Evolutionary conservation across 2,888 invertebrate genomes (phyloP), one percentile per base, ranked within the genome.

Genomic region (Branchellion lobata): DNA sequence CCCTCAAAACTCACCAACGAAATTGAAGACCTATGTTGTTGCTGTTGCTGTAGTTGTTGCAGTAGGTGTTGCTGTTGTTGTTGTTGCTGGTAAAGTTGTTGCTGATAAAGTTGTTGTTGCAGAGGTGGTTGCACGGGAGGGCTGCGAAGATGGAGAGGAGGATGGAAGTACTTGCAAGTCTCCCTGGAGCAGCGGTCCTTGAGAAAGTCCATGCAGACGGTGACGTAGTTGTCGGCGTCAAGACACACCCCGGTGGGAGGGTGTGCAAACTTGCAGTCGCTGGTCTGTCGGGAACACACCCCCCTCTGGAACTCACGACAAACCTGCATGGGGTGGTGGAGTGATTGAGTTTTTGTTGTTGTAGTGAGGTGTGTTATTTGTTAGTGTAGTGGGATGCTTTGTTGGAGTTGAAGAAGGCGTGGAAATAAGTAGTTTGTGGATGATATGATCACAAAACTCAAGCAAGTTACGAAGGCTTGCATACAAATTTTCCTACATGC

Each of bases 131-230:
- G 47, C 84, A 86, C 86, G 81, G 87, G 85, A 85, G 91, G 92
- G 73, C 85, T 86, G 85, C 91, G 93, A 91, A 96, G 95, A 94
- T 96, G 96, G 92, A 95, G 93, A 92, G 96, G 96, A 91, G 96
- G 96, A 92, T 96, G 96, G 93, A 95, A 96, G 94, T 96, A 96
- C 92, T 95, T 94, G 94, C 96, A 96, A 92, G 94, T 94, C 92
- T 95, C 95, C 92, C 96, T 94, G 92, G 93, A 92, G 93, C 96
- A 96, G 92, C 87, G 87, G 82, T 87, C 87, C 85, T 87, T 86
- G 82, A 96, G 93, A 92, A 94, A 95, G 92, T 96, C 96, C 95
- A 96, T 96, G 94, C 96, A 96, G 92, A 96, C 95, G 91, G 95
- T 95, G 92, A 96, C 95, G 84, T 94, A 93, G 92, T 95, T 95